phyloP scores from a whole-genome alignment of 1,140 invertebrate genomes.

The Phenacoccus solenopsis region DNA sequence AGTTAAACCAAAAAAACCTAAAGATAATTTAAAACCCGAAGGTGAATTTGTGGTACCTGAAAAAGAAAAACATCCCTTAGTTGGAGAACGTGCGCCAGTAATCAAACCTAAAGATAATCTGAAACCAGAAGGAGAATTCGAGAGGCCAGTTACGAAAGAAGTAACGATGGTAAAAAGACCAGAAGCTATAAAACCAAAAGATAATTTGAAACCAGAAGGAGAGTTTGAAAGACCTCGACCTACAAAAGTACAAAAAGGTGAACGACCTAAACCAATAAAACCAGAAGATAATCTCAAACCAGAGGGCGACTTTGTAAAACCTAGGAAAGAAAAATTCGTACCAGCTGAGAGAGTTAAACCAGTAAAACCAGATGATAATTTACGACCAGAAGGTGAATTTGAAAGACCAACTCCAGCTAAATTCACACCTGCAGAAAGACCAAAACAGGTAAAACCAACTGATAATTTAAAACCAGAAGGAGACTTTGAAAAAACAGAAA shows the following conservation, averaged over 20 bases:
- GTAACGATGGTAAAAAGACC: constrained; percentile 31
- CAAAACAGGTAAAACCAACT: constrained; percentile 32
- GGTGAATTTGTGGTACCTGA: constrained; percentile 36
- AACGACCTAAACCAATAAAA: constrained; percentile 34
- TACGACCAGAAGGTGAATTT: constrained; percentile 37
- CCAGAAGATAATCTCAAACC: constrained; percentile 40
- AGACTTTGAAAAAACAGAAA: constrained; percentile 39
- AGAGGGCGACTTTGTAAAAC: constrained; percentile 48
- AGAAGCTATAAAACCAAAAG: constrained; percentile 31
- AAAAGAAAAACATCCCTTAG: constrained; percentile 25
- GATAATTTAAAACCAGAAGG: constrained; percentile 46
- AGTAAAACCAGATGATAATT: constrained; percentile 38
- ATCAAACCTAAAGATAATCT: constrained; percentile 47
- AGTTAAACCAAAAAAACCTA: constrained; percentile 41
- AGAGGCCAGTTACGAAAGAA: constrained; percentile 33
- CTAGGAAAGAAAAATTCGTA: constrained; percentile 31
- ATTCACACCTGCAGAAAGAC: constrained; percentile 30
- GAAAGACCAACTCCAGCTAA: constrained; percentile 31
- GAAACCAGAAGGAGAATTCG: constrained; percentile 38
- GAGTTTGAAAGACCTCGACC: constrained; percentile 38
- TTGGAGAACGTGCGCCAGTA: constrained; percentile 40
- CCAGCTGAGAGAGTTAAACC: constrained; percentile 29
- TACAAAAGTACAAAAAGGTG: constrained; percentile 35
- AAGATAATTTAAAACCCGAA: constrained; percentile 42
- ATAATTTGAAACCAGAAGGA: constrained; percentile 44